Evolutionary conservation across 2,797 vertebrate genomes (phyloP), one percentile per base, ranked within the genome.

Genomic region (Rhincodon typus): DNA sequence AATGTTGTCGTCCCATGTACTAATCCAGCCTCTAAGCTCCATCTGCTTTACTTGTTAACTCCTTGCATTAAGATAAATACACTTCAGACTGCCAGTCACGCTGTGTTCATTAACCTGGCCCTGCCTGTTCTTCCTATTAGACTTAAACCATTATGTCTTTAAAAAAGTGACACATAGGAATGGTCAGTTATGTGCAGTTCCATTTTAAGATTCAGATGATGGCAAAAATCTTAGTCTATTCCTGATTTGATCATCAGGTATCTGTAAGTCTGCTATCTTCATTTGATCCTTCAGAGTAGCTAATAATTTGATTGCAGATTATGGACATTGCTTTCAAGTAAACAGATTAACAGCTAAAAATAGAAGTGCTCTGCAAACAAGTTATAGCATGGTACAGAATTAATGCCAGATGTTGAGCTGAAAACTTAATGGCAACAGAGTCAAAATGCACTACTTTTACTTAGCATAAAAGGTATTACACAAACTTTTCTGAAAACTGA

Each of bases 361-460:
- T 70, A 94, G 23, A 94, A 70, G 25, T 94, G 72, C 27, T 94
- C 69, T 46, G 93, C 67, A 46, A 70, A 72, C 38, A 94, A 42
- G n/a, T 94, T 46, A 94, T 4, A 90, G 87, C 93, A 94, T 27
- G 38, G 12, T 46, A 3, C 38, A 50, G 93, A 50, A 72, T 94
- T 70, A 77, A 74, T 95, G 94, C 94, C 70, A 94, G 42, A 74
- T 94, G 70, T 74, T 74, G 25, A 74, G 70, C 21, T 70, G 66
- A 70, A 94, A 42, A 23, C 30, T 94, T 53, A 77, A 95, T 77
- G 50, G 53, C 69, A 95, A 74, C 42, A 74, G 13, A 95, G 27
- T 23, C 53, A 77, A 66, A 91, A 91, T 46, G 42, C 82, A 91
- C 19, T 53, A 77, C 69, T 95, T 17, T 74, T 42, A 50, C n/a